phyloP scores from a whole-genome alignment of 1,140 invertebrate genomes.

The Polyergus mexicanus region DNA sequence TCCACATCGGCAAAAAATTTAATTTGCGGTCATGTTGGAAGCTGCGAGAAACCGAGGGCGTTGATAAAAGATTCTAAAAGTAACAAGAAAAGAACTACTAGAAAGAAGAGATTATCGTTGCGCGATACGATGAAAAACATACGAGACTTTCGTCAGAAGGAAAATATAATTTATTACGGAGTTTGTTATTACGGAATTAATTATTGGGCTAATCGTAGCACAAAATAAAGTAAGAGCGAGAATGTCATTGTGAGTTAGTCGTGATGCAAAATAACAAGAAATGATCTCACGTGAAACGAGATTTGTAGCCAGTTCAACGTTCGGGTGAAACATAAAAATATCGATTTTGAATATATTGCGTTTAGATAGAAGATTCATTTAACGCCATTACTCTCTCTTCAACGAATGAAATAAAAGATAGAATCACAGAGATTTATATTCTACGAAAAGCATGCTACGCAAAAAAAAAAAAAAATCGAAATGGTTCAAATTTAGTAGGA shows the following conservation, averaged over 20 bases:
- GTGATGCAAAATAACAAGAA: neutral
- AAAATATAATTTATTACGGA: conserved; percentile 15
- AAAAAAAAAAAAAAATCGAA: conserved; percentile 1
- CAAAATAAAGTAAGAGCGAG: neutral
- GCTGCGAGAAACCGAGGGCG: conserved; percentile 9
- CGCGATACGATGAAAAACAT: neutral
- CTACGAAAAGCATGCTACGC: neutral
- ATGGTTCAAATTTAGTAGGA: neutral
- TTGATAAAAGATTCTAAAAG: conserved; percentile 45
- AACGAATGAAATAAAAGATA: conserved; percentile 40
- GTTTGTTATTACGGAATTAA: conserved; percentile 39
- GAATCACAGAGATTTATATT: conserved; percentile 37
- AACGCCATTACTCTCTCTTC: neutral
- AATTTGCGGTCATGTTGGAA: conserved; percentile 58
- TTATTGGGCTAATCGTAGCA: conserved; percentile 1
- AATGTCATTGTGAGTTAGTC: neutral
- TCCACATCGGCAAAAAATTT: conserved; percentile 61
- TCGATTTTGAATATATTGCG: conserved; percentile 14
- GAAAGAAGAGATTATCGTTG: conserved; percentile 9
- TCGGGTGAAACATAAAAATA: conserved; percentile 24
- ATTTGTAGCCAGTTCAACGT: conserved; percentile 21
- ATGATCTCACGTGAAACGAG: conserved; percentile 26
- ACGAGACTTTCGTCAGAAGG: neutral
- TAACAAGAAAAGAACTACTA: conserved; percentile 28
- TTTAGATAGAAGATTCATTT: conserved; percentile 3